Conservation (phyloP, 2,797 vertebrate species). For the Fratercula arctica region DNA sequence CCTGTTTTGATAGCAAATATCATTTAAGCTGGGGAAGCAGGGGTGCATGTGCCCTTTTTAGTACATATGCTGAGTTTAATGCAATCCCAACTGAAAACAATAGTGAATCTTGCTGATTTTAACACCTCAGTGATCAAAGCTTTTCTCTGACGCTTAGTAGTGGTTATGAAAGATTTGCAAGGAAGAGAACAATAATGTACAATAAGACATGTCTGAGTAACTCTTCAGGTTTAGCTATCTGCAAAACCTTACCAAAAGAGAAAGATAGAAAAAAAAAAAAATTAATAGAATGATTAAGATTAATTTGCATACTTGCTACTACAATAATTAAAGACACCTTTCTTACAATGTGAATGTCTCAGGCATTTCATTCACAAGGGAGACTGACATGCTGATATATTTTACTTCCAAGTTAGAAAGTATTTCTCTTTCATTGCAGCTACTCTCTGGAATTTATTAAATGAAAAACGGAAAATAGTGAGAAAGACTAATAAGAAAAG, state of each 20-base stretch:
- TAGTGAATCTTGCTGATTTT: background rate
- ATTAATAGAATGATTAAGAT: slow-evolving; percentile 27
- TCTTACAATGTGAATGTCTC: background rate
- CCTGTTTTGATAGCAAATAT: background rate
- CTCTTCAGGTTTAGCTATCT: background rate
- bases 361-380: slow-evolving; percentile 9
- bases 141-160: background rate
- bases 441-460: background rate
- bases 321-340: slow-evolving; percentile 33
- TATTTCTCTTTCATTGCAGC: background rate
- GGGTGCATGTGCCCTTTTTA: background rate
- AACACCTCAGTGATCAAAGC: slow-evolving; percentile 35
- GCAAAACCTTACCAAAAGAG: background rate
- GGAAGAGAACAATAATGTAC: background rate
- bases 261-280: background rate
- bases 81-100: background rate
- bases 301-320: slow-evolving; percentile 23
- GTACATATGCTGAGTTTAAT: background rate
- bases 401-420: background rate
- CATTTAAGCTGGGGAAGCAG: background rate
- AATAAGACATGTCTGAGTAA: background rate
- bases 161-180: background rate
- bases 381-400: slow-evolving; percentile 40
- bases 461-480: slow-evolving; percentile 5
- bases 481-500: background rate